Conservation (phyloP, 30 jellyfish, hydroid and myxozoan genomes). For the Cassiopea andromeda region DNA sequence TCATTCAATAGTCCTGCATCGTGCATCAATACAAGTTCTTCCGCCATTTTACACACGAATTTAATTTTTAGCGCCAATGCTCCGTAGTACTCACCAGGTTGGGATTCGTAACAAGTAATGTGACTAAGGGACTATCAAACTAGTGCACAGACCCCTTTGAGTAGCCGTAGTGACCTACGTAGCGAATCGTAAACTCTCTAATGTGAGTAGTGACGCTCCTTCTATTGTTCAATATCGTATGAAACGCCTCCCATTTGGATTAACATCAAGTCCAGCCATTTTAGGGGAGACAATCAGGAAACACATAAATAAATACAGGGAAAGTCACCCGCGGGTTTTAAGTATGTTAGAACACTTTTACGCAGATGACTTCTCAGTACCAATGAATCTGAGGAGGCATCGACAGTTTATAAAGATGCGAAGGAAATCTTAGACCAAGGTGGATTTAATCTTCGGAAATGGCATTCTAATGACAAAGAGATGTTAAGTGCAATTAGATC, state of each 20-base stretch:
- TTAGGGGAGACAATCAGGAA: constrained; percentile 33
- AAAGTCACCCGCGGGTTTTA: neutral
- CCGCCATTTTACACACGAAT: too few relatives aligned
- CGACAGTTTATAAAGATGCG: neutral
- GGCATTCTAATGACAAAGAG: constrained; percentile 45
- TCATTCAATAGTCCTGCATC: too few relatives aligned
- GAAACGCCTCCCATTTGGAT: constrained; percentile 12
- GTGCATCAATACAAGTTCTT: too few relatives aligned
- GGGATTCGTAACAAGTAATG: too few relatives aligned
- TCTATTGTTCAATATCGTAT: constrained; percentile 3
- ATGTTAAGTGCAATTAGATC: neutral
- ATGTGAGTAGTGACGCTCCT: constrained; percentile 1
- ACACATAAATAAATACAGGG: neutral
- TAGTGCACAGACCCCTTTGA: too few relatives aligned
- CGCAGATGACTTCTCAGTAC: constrained; percentile 37
- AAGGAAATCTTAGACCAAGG: constrained; percentile 41
- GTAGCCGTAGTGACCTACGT: too few relatives aligned
- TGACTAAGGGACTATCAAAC: too few relatives aligned
- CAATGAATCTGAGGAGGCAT: constrained; percentile 22
- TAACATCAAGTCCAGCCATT: constrained; percentile 20
- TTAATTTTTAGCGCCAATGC: too few relatives aligned
- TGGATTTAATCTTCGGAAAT: constrained; percentile 49
- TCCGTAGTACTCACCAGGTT: too few relatives aligned
- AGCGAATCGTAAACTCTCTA: too few relatives aligned
- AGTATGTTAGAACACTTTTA: neutral